Evolutionary conservation across 2,888 invertebrate genomes (phyloP), one percentile per base, ranked within the genome.

Genomic region (Ichneumon xanthorius): DNA sequence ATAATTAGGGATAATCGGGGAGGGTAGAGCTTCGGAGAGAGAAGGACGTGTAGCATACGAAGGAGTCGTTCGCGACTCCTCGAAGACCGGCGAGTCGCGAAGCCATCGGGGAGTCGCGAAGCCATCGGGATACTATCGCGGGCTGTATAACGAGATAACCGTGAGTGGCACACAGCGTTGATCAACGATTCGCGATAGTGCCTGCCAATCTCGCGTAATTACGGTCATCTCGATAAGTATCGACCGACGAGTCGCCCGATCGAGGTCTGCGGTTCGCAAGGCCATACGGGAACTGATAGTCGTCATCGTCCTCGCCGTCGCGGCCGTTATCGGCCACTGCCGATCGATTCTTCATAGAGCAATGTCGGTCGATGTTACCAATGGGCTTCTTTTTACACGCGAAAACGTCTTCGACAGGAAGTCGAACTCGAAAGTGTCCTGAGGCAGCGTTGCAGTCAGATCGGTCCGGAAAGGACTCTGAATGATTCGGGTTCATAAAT

Each of bases 131-230:
- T 9, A 4, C n/a, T n/a, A 50, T 16, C 16, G 11, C n/a, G 2
- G 4, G 6, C 26, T 37, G 37, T 50, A 45, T 9, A 40, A 45
- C 11, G 58, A 73, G 82, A 73, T n/a, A 58, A 82, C 55, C 40
- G 58, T 40, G 63, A 76, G 61, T 63, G 58, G 30, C 16, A 6
- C 26, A 63, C 16, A 11, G 22, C 16, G 40, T 72, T 61, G 80
- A 82, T 80, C 33, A 80, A 53, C 72, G 77, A 26, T 76, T 72
- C 14, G 63, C 77, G 72, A 86, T 84, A 86, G 77, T 72, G 72
- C 78, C 76, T 72, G 80, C 80, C 87, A 85, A 89, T 89, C 86
- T 78, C 75, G n/a, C 76, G 85, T 87, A 88, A 89, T 89, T 87
- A 87, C 71, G 70, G 78, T 68, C 72, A 84, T 86, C 73, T 53